Base-by-base conservation (phyloP, 1,140 invertebrate genomes). In the Caenorhabditis latens region DNA sequence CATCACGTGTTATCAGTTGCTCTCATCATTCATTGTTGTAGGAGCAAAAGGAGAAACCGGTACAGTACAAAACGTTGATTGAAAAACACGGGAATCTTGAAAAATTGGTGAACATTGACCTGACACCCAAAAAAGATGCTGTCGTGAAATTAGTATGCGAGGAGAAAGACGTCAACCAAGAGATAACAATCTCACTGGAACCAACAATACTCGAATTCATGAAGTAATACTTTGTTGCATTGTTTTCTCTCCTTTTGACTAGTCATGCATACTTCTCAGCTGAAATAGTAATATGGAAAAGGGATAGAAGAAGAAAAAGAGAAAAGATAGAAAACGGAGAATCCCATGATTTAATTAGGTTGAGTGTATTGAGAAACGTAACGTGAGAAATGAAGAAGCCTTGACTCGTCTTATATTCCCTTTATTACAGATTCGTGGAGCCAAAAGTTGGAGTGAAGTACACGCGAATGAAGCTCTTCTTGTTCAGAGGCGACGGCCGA, bases 21-120 rank as follows among this genome's bases (percentile, higher is more conserved):
- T 53, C 11, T 86, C 40, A 61, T 4, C 86, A 57, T 9, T 65
- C n/a, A 14, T 21, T 53, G n/a, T 84, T 84, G 9, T 42, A 88
- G 87, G 87, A 88, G 65, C 48, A 53, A 55, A 89, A 91, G 8
- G 87, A 91, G 32, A 90, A 89, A 82, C 89, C 89, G 13, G 2
- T 9, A 11, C 53, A 87, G 16, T 89, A 89, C 83, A 50, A 89
- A 42, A 42, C 48, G 11, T 75, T 89, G n/a, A 58, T 89, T 24
- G 85, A 48, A 2, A 89, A 88, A 46, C 89, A 89, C 67, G 89
- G 89, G 9, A 55, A 88, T 24, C 65, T 89, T 8, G 89, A 89
- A 82, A 61, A 86, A 57, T 65, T 89, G 19, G 89, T 88, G 19
- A 84, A 84, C 21, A 67, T 89, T 40, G 89, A 89, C 65, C 55